Percentiles rank a stretch among this genome's conserved stretches.
These are phyloP conservation scores for Piprites chloris DNA, from an alignment of 2,113 vertebrate species.

Conservation along the genomic window DNA sequence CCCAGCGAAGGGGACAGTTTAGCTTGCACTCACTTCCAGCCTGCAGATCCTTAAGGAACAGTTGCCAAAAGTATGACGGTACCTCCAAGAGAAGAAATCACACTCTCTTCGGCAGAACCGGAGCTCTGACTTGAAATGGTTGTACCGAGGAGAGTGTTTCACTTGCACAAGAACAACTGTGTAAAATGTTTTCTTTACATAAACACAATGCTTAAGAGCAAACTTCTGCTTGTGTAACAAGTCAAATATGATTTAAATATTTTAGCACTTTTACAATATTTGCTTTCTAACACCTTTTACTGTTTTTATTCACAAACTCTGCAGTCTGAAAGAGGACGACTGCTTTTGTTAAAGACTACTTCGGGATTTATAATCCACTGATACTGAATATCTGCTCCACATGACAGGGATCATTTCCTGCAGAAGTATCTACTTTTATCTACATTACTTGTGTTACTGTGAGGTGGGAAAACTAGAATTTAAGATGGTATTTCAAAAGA, in stretches of 20 bases:
- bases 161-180: neutral
- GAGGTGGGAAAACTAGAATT: neutral
- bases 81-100: neutral
- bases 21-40: neutral
- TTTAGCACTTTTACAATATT: neutral
- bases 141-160: neutral
- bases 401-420: neutral
- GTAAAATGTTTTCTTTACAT: neutral
- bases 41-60: neutral
- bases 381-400: neutral
- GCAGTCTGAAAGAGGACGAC: neutral
- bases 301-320: neutral
- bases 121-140: neutral
- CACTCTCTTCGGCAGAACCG: neutral
- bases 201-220: neutral
- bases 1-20: neutral
- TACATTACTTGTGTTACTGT: neutral
- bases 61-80: neutral
- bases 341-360: neutral
- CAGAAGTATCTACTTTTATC: neutral
- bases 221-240: neutral
- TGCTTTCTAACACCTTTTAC: neutral
- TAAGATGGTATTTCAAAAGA: neutral
- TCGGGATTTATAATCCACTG: neutral
- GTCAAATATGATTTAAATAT: accelerated